These are phyloP conservation scores for Chrysemys picta DNA, from an alignment of 2,113 vertebrate genomes.

Conservation along the genomic window DNA sequence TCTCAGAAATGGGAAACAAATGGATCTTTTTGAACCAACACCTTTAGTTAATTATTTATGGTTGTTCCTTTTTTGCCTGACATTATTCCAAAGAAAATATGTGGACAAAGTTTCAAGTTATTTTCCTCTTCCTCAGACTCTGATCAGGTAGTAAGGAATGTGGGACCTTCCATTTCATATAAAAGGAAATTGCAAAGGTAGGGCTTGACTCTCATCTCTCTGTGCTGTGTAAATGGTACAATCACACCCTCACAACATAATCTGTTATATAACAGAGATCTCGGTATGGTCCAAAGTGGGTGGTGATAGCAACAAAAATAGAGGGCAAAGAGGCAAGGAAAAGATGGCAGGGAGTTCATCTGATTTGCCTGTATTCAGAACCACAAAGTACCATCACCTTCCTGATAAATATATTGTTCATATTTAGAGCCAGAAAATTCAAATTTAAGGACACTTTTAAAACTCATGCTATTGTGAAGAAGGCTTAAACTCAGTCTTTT, in stretches of 20 bases:
- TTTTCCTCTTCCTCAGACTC: neutral
- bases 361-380: conserved; percentile 15
- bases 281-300: neutral
- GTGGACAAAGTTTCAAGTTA: conserved; percentile 6
- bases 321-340: conserved; percentile 7
- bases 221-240: neutral
- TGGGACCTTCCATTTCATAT: neutral
- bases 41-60: conserved; percentile 59
- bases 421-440: neutral
- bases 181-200: neutral
- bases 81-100: conserved; percentile 21
- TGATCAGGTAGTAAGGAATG: conserved; percentile 3
- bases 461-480: neutral
- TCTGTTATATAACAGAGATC: neutral
- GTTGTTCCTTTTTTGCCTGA: conserved; percentile 29
- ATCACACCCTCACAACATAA: fast-evolving
- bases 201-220: neutral
- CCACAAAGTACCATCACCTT: neutral
- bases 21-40: conserved; percentile 37
- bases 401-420: neutral
- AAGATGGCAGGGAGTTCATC: neutral
- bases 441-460: neutral
- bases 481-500: neutral
- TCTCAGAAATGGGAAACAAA: conserved; percentile 45
- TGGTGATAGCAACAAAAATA: neutral